These are phyloP conservation scores for Diachasma alloeum DNA, from an alignment of 1,140 invertebrate species.

Conservation along the genomic window DNA sequence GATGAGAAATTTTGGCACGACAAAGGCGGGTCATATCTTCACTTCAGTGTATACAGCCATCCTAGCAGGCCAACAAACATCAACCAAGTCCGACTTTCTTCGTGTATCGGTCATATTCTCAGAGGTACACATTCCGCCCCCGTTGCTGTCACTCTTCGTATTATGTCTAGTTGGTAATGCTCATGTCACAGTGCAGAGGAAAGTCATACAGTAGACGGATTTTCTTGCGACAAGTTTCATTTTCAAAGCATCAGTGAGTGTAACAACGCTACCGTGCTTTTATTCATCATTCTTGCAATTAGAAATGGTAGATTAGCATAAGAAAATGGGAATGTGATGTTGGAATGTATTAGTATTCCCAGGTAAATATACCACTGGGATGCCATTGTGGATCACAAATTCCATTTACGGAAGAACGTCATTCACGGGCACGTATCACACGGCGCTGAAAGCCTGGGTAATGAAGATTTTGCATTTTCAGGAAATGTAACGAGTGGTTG, in stretches of 20 bases:
- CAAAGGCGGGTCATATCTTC: constrained; percentile 51
- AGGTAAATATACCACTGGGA: background rate
- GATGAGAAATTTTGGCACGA: constrained; percentile 56
- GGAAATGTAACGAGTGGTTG: background rate
- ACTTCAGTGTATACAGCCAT: constrained; percentile 38
- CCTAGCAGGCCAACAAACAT: background rate
- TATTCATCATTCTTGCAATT: background rate
- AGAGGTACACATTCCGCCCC: constrained; percentile 44
- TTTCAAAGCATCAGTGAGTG: background rate
- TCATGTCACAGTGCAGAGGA: background rate
- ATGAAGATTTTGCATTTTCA: background rate
- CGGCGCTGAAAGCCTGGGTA: background rate
- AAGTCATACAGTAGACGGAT: background rate
- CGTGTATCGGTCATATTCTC: constrained; percentile 50
- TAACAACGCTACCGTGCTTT: background rate
- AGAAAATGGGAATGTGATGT: background rate
- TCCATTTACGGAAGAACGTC: background rate
- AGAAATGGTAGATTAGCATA: background rate
- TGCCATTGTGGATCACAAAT: background rate
- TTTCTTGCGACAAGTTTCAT: background rate
- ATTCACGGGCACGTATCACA: background rate
- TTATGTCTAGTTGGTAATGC: constrained; percentile 54
- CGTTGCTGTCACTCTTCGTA: constrained; percentile 44
- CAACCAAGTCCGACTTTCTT: constrained; percentile 29
- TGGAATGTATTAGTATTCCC: background rate